Evolutionary conservation across 2,888 invertebrate species (phyloP), one percentile per base, ranked within the genome.

Genomic region (Netelia fuscicornis): DNA sequence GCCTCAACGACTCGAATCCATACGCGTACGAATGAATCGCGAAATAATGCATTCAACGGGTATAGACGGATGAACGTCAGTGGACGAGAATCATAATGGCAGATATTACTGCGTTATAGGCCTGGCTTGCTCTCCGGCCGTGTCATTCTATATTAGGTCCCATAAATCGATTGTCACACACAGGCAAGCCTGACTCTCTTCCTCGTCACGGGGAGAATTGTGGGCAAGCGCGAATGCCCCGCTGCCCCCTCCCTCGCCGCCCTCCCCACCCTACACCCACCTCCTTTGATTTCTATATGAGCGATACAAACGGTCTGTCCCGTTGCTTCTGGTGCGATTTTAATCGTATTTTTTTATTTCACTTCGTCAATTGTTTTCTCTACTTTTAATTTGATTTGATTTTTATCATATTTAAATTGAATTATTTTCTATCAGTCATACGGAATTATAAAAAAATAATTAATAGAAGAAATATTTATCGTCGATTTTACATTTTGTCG

Each of bases 131-230:
- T 23, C 20, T 37, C 13, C 65, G 23, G 13, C 30, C 48, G 13
- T 60, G 42, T 44, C 9, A 23, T 78, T 81, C 81, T 85, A 85
- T 85, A 82, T 85, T 82, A 76, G 65, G 79, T 82, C 62, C 79
- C 78, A 78, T 82, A 67, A 82, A 85, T 85, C 85, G 85, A 85
- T 85, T 79, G 85, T 82, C 72, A 72, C 74, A 74, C 71, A 67
- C 81, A 76, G 23, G 65, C 62, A 72, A 74, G 70, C 58, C 48
- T 65, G 48, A 52, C 44, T 64, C 13, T 13, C 17, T 58, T 20
- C 8, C 68, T 79, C 44, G 85, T 54, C 68, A 56, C 71, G 71
- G 20, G 56, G 56, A 30, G 60, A 58, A 81, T 79, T 75, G 13
- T 54, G 81, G 79, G 81, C 81, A 79, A 79, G 75, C 82, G 74